Evolutionary conservation across 2,113 vertebrate species (phyloP), one percentile per base, ranked within the genome.

Genomic region (Danio rerio): DNA sequence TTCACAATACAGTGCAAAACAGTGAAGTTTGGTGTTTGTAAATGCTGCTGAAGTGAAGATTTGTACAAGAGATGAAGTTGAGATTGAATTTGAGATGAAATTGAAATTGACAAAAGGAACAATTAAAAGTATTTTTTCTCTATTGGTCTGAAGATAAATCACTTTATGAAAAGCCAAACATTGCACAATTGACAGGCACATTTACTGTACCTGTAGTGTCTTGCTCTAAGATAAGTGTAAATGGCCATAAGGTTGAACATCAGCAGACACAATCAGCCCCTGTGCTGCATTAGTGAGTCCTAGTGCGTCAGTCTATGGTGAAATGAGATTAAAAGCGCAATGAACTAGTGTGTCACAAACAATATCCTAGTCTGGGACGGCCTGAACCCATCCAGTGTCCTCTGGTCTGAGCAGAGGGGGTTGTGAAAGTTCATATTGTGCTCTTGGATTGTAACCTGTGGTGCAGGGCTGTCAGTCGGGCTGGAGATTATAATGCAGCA

Each of bases 251-350:
- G 21, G 12, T 55, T 53, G 50, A 47, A 55, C 56, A 59, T 80
- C 66, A 77, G 49, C 53, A 52, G 53, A 61, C 47, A 66, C 52
- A 65, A 81, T 68, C 65, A 70, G 61, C 16, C 77, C n/a, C 43
- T 71, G 65, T 76, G 53, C 65, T 56, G 42, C 63, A 18, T 61
- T 43, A 31, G 31, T 31, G 20, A 77, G 45, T 55, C 31, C 49
- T 10, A 31, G 6, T 61, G 78, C 53, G 31, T 76, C 70, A 76
- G 31, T 58, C n/a, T 42, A 49, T 71, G 71, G 5, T 77, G 83
- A 73, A 77, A 70, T 68, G 6, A 81, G 79, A 69, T 84, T 84
- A 81, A 84, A 78, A 47, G 63, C 73, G 65, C 59, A 61, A 69
- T 72, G 47, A 7, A 42, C 74, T 61, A 47, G 53, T 59, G 58